Evolutionary conservation across 1,140 invertebrate genomes (phyloP).

Genomic region (Drosophila lacertosa): DNA sequence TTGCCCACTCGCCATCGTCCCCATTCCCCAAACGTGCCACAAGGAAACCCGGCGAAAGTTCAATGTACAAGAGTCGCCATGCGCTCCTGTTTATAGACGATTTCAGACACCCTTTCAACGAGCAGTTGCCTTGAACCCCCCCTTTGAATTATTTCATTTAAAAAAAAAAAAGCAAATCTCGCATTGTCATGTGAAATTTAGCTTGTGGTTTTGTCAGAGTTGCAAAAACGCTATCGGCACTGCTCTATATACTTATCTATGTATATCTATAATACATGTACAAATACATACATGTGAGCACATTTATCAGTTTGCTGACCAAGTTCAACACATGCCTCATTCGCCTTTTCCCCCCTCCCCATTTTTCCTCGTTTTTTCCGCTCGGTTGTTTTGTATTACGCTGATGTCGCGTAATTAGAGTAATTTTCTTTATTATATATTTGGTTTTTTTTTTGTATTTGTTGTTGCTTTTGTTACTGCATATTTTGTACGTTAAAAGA

Average conservation of each 20-base stretch:
- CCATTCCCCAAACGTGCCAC: not conserved
- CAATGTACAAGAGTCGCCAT: conserved; percentile 51
- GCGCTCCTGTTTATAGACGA: too few species aligned
- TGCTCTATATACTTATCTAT: conserved; percentile 2
- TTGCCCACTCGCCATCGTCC: not conserved
- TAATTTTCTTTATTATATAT: conserved; percentile 12
- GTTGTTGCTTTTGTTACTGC: not conserved
- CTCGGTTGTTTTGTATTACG: conserved; percentile 29
- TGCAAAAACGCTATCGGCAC: not conserved
- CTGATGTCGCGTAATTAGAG: conserved; percentile 54
- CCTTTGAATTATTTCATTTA: too few species aligned
- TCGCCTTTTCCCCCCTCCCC: not conserved
- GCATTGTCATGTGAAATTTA: conserved; percentile 67
- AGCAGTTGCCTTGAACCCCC: too few species aligned
- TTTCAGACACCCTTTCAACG: too few species aligned
- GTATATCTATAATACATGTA: not conserved
- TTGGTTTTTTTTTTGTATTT: not conserved
- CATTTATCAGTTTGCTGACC: conserved; percentile 34
- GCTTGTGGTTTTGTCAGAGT: conserved; percentile 35
- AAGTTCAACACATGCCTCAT: conserved; percentile 26
- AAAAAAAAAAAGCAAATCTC: conserved; percentile 36
- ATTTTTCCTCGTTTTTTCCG: not conserved
- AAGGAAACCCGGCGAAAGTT: conserved; percentile 40
- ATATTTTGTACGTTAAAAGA: conserved; percentile 16
- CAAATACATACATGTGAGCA: not conserved